Conservation (phyloP, 2,888 invertebrate genomes). For the Polymixis lichenea region DNA sequence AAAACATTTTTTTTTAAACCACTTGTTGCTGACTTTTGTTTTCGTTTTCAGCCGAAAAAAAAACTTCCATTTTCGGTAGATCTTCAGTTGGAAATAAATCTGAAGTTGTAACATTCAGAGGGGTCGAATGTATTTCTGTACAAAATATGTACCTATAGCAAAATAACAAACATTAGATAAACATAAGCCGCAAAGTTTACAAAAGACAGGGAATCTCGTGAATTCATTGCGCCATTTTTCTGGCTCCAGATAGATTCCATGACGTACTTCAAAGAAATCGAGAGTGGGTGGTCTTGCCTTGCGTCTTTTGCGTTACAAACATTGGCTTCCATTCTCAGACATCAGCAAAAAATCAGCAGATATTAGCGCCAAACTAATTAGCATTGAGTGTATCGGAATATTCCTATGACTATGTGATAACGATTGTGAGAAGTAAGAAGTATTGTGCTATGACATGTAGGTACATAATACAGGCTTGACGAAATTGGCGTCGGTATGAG, state of each 20-base stretch:
- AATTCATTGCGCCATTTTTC: not conserved
- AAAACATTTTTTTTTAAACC: not conserved
- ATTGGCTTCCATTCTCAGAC: constrained; percentile 1
- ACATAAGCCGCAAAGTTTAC: not conserved
- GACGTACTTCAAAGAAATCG: constrained; percentile 17
- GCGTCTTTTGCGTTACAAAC: not conserved
- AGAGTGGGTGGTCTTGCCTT: constrained; percentile 3
- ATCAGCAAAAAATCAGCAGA: constrained; percentile 11
- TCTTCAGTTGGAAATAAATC: not conserved
- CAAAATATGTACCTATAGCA: not conserved
- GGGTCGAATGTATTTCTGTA: not conserved
- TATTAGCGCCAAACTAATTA: constrained; percentile 28
- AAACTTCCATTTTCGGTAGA: not conserved
- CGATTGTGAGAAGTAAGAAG: not conserved
- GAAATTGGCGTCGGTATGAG: constrained; percentile 17
- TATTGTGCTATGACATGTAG: not conserved
- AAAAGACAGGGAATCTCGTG: not conserved
- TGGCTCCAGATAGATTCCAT: constrained; percentile 9
- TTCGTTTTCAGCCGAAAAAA: not conserved
- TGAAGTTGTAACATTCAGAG: not conserved
- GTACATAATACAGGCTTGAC: constrained; percentile 7
- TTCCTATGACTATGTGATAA: constrained; percentile 1
- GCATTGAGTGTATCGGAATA: constrained; percentile 5
- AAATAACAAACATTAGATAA: not conserved
- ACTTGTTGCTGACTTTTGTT: not conserved